Percentiles rank a stretch among this genome's conserved stretches.
Evolutionary conservation across 2,888 invertebrate genomes (phyloP).

Genomic region (Caenorhabditis sp.): DNA sequence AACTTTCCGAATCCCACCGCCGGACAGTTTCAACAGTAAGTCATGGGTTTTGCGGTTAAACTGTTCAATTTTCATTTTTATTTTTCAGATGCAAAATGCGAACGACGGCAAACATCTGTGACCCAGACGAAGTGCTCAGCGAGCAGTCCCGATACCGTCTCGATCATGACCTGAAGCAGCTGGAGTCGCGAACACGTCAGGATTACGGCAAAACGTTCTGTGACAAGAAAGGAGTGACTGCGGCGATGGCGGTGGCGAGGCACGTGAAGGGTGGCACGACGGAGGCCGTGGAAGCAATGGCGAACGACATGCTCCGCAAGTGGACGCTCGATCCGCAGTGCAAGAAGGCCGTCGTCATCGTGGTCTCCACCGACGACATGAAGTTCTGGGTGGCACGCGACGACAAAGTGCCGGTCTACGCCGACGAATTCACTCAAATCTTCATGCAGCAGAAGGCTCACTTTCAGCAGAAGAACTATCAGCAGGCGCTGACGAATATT

Average conservation of each 20-base stretch:
- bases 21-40: slow-evolving; percentile 60
- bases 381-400: slow-evolving; percentile 77
- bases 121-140: slow-evolving; percentile 75
- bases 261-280: slow-evolving; percentile 72
- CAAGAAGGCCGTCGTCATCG: slow-evolving; percentile 70
- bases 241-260: slow-evolving; percentile 73
- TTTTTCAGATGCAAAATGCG: slow-evolving; percentile 65
- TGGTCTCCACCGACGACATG: slow-evolving; percentile 71
- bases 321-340: slow-evolving; percentile 77
- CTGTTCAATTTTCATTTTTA: no score
- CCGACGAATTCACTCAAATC: slow-evolving; percentile 72
- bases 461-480: slow-evolving; percentile 70
- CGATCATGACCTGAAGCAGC: slow-evolving; percentile 73
- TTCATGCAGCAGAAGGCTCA: slow-evolving; percentile 70
- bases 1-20: slow-evolving; percentile 76
- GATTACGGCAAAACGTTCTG: slow-evolving; percentile 71
- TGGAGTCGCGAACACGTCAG: slow-evolving; percentile 73
- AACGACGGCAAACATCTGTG: slow-evolving; percentile 72
- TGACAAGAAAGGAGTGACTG: slow-evolving; percentile 76
- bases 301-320: slow-evolving; percentile 70
- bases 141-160: slow-evolving; percentile 72
- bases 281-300: slow-evolving; percentile 72
- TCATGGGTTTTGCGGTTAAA: no score
- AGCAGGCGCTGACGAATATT: slow-evolving; percentile 71
- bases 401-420: slow-evolving; percentile 74